Conservation (phyloP, 2,888 invertebrate genomes). For the Chymomyza caudatula region DNA sequence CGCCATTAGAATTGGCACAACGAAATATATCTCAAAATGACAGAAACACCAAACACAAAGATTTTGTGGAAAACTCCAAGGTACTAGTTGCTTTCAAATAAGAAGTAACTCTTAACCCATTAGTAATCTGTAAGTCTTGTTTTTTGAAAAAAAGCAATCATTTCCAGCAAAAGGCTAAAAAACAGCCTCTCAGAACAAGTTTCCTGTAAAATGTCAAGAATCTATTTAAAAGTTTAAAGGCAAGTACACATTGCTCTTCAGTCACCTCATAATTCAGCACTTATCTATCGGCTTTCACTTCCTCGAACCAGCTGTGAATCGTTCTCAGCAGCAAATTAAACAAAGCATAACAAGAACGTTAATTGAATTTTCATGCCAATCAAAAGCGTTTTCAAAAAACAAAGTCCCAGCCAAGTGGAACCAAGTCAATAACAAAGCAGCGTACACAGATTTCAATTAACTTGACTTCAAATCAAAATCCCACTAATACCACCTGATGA, state of each 20-base stretch:
- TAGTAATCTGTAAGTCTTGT: too few species aligned
- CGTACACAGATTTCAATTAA: slow-evolving; percentile 26
- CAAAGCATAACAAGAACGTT: neutral
- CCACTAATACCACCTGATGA: slow-evolving; percentile 22
- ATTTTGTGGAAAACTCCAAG: too few species aligned
- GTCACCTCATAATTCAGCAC: neutral
- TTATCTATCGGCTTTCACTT: neutral
- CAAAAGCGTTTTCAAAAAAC: neutral
- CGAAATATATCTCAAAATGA: too few species aligned
- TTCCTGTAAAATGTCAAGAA: neutral
- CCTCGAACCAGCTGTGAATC: neutral
- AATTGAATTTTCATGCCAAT: neutral
- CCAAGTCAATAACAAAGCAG: slow-evolving; percentile 4
- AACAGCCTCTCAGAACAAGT: too few species aligned
- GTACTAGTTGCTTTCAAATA: too few species aligned
- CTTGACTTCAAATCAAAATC: slow-evolving; percentile 22
- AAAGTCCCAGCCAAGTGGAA: slow-evolving; percentile 1
- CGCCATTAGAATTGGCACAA: too few species aligned
- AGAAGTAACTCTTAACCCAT: too few species aligned
- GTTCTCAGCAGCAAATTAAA: neutral
- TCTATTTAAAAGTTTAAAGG: neutral
- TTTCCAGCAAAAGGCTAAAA: too few species aligned
- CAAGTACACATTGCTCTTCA: neutral
- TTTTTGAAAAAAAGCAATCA: too few species aligned
- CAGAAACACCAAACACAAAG: too few species aligned